Percentiles rank a stretch among this genome's conserved stretches.
phyloP scores from a whole-genome alignment of 2,797 vertebrate species.

The Limnodromus scolopaceus region DNA sequence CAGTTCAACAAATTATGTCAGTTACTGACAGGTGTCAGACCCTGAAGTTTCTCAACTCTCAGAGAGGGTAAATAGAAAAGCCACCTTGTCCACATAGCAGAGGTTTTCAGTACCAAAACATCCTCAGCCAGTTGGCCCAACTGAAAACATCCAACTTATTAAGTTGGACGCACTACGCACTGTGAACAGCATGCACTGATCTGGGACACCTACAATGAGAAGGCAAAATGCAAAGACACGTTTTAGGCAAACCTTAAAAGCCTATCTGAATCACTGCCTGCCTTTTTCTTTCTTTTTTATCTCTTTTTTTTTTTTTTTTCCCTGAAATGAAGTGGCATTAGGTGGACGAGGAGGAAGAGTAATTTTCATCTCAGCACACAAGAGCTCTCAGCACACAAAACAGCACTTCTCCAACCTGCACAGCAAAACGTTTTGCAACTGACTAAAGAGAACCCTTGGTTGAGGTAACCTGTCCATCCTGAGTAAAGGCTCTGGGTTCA shows the following conservation, averaged over 20 bases:
- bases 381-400: neutral
- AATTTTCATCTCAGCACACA: neutral
- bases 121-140: neutral
- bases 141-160: neutral
- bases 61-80: neutral
- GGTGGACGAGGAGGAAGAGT: neutral
- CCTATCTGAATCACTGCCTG: rapidly evolving
- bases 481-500: neutral
- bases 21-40: neutral
- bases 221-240: neutral
- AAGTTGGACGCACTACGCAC: neutral
- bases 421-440: neutral
- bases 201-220: neutral
- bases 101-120: neutral
- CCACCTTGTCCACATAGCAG: neutral
- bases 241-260: neutral
- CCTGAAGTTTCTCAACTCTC: neutral
- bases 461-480: neutral
- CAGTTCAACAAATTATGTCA: neutral
- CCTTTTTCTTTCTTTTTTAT: neutral
- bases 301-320: rapidly evolving
- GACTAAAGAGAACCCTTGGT: neutral
- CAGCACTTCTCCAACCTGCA: neutral
- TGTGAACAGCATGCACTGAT: neutral
- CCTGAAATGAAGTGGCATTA: neutral